Evolutionary conservation across 2,797 vertebrate species (phyloP).

Genomic region (Sphenodon punctatus): DNA sequence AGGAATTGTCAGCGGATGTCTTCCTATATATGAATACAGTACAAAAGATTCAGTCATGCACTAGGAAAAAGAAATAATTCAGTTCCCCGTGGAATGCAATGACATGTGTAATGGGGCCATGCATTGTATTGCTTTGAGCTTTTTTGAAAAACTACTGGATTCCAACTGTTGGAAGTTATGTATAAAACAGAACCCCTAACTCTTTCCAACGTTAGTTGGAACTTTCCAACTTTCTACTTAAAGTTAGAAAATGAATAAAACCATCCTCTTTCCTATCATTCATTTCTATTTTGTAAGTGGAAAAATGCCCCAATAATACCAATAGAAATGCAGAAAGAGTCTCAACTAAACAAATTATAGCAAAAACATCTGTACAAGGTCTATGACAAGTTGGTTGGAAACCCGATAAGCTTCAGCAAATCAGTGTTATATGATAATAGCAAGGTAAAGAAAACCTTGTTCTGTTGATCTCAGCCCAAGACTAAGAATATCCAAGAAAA

Average conservation of each 20-base stretch:
- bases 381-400: neutral
- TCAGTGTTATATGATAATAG: neutral
- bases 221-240: neutral
- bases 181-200: too few species aligned
- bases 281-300: neutral
- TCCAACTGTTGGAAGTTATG: neutral
- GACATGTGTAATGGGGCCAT: neutral
- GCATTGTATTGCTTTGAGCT: neutral
- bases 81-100: neutral
- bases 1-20: neutral
- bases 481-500: neutral
- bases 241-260: neutral
- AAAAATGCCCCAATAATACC: neutral
- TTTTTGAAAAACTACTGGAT: neutral
- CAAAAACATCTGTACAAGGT: neutral
- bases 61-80: neutral
- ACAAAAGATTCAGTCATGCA: neutral
- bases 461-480: neutral
- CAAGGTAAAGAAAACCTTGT: fast-evolving
- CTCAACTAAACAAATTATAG: neutral
- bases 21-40: neutral
- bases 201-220: neutral
- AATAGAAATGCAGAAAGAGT: neutral
- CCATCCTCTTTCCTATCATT: neutral
- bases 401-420: neutral